These are phyloP conservation scores for Dendrocopos noguchii DNA, from an alignment of 2,113 vertebrate species.

Conservation along the genomic window DNA sequence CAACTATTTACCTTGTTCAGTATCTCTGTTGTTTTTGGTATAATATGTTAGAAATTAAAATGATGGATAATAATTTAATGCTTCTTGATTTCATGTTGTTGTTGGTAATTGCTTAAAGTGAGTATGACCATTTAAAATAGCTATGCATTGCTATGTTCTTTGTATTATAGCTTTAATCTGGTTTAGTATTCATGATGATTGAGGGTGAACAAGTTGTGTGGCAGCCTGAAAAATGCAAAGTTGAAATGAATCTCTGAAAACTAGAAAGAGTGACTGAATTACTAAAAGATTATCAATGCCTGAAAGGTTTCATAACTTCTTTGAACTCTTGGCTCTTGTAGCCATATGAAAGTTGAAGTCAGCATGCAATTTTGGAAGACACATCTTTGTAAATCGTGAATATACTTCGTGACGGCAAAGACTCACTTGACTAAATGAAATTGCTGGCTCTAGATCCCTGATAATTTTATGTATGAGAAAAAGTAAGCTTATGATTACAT, in stretches of 20 bases:
- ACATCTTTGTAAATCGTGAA: background rate
- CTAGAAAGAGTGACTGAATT: background rate
- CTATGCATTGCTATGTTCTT: background rate
- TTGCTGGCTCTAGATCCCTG: background rate
- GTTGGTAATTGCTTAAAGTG: background rate
- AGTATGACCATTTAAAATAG: background rate
- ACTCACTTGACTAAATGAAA: background rate
- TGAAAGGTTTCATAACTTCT: background rate
- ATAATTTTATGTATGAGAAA: background rate
- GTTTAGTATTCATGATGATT: background rate
- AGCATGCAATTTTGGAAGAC: background rate
- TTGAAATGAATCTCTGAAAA: background rate
- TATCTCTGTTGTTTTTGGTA: background rate
- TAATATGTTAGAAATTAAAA: background rate
- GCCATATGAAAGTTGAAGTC: background rate
- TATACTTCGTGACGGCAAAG: background rate
- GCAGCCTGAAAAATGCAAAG: background rate
- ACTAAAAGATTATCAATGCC: background rate
- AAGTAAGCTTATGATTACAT: background rate
- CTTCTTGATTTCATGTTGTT: background rate
- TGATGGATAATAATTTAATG: background rate
- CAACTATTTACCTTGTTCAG: background rate
- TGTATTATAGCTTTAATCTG: background rate
- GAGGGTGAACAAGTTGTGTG: background rate
- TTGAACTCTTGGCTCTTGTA: background rate